phyloP scores from a whole-genome alignment of 2,113 vertebrate species.

The Oryctolagus cuniculus region DNA sequence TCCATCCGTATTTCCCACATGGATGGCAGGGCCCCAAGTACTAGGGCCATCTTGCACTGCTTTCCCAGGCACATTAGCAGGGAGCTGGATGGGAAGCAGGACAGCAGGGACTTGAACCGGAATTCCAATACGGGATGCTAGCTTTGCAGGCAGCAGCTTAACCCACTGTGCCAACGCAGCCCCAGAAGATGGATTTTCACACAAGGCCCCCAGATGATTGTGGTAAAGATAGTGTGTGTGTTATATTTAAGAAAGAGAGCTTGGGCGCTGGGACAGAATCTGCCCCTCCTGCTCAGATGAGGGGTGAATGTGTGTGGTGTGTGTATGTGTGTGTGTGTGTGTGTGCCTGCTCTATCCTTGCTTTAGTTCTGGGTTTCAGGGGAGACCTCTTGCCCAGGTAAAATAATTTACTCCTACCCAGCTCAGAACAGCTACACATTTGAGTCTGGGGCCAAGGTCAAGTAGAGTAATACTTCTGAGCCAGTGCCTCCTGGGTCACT shows the following conservation, averaged over 20 bases:
- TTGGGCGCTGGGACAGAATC: background rate
- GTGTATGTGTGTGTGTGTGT: rapidly evolving
- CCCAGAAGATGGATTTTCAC: conserved; percentile 1
- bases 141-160: too few species aligned
- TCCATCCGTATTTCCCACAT: too few species aligned
- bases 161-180: too few species aligned
- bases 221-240: background rate
- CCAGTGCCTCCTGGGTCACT: background rate
- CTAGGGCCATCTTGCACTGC: too few species aligned
- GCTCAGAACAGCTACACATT: background rate
- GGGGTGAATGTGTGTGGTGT: background rate
- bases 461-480: background rate
- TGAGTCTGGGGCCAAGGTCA: background rate
- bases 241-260: background rate
- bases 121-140: too few species aligned
- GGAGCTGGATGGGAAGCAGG: too few species aligned
- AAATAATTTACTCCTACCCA: background rate
- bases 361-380: conserved; percentile 15
- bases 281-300: background rate
- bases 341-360: too few species aligned
- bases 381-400: background rate
- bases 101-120: too few species aligned
- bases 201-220: background rate
- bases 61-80: too few species aligned
- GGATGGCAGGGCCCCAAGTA: too few species aligned